Percentiles rank a stretch among this genome's conserved stretches.
Conservation (phyloP, 53 echinoderm and acorn worm genomes). For the Holothuria leucospilota region DNA sequence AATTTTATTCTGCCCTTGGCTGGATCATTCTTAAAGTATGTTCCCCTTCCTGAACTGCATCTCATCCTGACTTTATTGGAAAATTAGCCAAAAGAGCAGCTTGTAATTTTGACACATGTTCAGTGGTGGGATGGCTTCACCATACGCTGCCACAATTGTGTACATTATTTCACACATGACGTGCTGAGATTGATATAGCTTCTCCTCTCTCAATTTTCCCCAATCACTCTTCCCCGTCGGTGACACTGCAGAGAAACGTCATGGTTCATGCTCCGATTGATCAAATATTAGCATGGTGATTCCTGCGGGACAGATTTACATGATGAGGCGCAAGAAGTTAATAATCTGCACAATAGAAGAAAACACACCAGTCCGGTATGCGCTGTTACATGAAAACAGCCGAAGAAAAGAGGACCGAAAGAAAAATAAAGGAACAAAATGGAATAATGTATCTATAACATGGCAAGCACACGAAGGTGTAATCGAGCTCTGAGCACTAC, state of each 20-base stretch:
- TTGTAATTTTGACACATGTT: conserved; percentile 23
- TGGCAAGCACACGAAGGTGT: background rate
- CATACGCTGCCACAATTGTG: conserved; percentile 21
- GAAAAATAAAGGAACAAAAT: conserved; percentile 4
- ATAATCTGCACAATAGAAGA: conserved; percentile 12
- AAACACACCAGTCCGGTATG: too few relatives aligned
- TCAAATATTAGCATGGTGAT: conserved; percentile 49
- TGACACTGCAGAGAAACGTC: conserved; percentile 36
- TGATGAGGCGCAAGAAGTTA: conserved; percentile 46
- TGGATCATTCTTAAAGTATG: too few relatives aligned
- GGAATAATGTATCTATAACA: background rate
- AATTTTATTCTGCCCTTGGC: too few relatives aligned
- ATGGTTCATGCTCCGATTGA: conserved; percentile 53
- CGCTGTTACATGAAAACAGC: too few relatives aligned
- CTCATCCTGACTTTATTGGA: too few relatives aligned
- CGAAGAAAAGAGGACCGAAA: background rate
- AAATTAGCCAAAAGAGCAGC: too few relatives aligned
- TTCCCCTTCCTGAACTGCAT: too few relatives aligned
- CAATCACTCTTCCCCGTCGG: conserved; percentile 43
- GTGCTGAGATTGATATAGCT: conserved; percentile 47
- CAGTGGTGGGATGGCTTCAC: background rate
- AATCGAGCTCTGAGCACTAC: conserved; percentile 36
- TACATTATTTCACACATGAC: conserved; percentile 51
- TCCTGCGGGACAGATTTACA: conserved; percentile 54
- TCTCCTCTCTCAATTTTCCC: conserved; percentile 49